Percentiles rank a stretch among this genome's conserved stretches.
phyloP scores from a whole-genome alignment of 2,113 vertebrate species.

The Strix uralensis region DNA sequence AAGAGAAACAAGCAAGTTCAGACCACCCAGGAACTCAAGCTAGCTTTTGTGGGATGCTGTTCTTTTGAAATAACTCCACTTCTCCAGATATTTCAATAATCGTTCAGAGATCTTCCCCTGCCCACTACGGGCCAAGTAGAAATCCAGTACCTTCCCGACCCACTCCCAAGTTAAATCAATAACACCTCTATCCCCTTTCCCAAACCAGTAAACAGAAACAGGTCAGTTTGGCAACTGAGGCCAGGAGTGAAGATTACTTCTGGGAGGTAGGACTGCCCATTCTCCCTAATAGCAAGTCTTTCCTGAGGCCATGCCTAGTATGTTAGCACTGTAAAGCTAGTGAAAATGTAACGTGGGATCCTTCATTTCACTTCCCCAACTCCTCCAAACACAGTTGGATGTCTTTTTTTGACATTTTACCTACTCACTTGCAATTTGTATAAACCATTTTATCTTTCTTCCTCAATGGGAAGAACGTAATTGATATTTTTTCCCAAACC shows the following conservation, averaged over 20 bases:
- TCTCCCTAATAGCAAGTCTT: neutral
- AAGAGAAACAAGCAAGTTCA: conserved; percentile 48
- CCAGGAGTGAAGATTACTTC: neutral
- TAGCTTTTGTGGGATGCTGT: neutral
- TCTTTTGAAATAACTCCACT: neutral
- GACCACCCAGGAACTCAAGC: neutral
- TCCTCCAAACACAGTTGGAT: neutral
- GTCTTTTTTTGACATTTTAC: neutral
- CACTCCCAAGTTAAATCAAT: neutral
- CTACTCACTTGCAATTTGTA: neutral
- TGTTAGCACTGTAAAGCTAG: neutral
- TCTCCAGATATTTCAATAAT: neutral
- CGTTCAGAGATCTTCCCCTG: neutral
- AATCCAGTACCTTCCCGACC: neutral
- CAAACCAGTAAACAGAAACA: neutral
- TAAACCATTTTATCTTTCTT: neutral
- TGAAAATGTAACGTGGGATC: neutral
- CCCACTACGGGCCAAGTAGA: fast-evolving
- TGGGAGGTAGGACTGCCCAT: neutral
- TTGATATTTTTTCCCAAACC: neutral
- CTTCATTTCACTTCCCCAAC: neutral
- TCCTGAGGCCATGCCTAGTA: neutral
- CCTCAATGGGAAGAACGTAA: neutral
- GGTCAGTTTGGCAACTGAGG: neutral
- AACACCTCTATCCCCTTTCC: neutral